A percentile compares a stretch with the other conserved stretches of the same genome.
phyloP scores from a whole-genome alignment of 2,797 vertebrate genomes.

The Periparus ater region DNA sequence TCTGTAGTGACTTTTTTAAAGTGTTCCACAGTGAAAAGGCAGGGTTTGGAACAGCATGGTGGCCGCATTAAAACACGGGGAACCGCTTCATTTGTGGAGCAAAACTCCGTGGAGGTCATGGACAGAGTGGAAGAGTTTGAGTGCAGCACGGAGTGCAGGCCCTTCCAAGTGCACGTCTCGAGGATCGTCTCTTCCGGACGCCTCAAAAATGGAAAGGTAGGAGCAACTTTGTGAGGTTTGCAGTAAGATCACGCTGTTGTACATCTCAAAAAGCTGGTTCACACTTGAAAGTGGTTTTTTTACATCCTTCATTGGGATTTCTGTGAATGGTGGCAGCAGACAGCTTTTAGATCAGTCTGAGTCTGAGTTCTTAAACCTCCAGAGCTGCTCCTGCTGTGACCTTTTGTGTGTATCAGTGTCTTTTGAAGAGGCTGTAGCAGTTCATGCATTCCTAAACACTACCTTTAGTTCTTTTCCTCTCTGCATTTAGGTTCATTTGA shows the following conservation, averaged over 20 bases:
- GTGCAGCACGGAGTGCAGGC: background rate
- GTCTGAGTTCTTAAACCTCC: background rate
- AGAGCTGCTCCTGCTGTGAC: background rate
- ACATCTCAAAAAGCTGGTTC: background rate
- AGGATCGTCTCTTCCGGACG: conserved; percentile 51
- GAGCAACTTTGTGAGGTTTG: background rate
- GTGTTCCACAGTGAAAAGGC: background rate
- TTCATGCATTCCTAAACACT: background rate
- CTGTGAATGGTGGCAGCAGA: background rate
- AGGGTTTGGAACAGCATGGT: background rate
- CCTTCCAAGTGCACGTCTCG: conserved; percentile 31
- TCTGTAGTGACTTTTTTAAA: background rate
- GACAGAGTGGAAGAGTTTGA: background rate
- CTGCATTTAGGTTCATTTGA: background rate
- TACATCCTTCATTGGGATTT: background rate
- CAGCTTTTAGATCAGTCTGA: background rate
- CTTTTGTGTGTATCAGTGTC: background rate
- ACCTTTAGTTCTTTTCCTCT: background rate
- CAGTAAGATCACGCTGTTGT: background rate
- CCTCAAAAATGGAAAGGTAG: conserved; percentile 58
- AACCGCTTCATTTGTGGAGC: background rate
- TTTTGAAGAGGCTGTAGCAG: background rate
- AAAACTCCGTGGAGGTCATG: background rate
- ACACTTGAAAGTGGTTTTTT: background rate
- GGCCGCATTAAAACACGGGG: background rate